Conservation (phyloP, 2,888 invertebrate genomes). For the Alviniconcha strummeri region DNA sequence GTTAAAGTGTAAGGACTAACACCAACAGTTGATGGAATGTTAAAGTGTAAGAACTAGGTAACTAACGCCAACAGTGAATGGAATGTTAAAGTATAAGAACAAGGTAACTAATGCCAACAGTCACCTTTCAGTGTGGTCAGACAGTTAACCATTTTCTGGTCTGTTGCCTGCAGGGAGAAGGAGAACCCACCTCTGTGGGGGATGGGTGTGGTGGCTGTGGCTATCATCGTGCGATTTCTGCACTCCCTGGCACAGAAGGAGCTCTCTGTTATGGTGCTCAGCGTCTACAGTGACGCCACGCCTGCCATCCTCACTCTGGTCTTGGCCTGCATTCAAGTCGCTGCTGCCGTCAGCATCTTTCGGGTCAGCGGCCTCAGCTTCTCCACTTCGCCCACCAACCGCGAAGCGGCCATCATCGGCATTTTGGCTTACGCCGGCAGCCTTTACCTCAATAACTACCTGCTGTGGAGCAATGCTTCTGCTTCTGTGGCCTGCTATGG, state of each 20-base stretch:
- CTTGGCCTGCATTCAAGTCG: constrained; percentile 12
- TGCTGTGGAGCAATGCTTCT: constrained; percentile 15
- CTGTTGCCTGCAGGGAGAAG: constrained; percentile 21
- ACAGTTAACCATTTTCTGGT: no score
- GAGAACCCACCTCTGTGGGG: constrained; percentile 32
- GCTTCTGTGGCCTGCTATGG: constrained; percentile 10
- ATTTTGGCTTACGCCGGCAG: constrained; percentile 16
- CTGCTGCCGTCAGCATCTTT: background rate
- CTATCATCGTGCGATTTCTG: constrained; percentile 14
- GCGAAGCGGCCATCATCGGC: constrained; percentile 25
- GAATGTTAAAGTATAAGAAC: no score
- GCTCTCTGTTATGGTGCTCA: constrained; percentile 11
- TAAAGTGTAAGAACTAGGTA: no score
- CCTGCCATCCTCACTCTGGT: constrained; percentile 8
- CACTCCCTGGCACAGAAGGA: constrained; percentile 28
- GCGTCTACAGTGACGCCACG: background rate
- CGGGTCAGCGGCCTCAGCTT: constrained; percentile 12
- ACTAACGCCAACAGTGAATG: no score
- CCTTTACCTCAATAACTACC: constrained; percentile 16
- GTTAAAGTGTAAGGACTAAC: no score
- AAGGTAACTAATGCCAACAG: no score
- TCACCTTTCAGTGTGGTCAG: no score
- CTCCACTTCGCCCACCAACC: constrained; percentile 28
- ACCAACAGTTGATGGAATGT: no score
- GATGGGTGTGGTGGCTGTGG: constrained; percentile 29